Conservation (phyloP, 2,113 vertebrate genomes). For the Pomatorhinus ruficollis region DNA sequence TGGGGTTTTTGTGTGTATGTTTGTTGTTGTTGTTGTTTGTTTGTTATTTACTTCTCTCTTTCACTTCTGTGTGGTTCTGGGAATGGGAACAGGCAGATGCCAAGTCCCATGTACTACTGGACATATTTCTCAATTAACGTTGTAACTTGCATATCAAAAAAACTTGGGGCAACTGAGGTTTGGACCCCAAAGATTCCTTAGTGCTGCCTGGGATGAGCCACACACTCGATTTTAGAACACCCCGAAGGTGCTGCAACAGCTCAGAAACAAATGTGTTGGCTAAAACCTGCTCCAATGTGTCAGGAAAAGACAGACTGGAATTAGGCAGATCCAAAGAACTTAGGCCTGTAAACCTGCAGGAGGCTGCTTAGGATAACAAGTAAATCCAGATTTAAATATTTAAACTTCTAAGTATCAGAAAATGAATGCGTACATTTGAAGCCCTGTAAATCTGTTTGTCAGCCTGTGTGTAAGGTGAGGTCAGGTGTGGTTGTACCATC, state of each 20-base stretch:
- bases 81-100: neutral
- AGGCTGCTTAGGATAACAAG: conserved; percentile 61
- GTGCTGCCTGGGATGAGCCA: neutral
- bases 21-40: too few species aligned
- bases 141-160: neutral
- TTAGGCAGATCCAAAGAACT: conserved; percentile 26
- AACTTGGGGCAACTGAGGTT: neutral
- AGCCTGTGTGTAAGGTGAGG: neutral
- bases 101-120: neutral
- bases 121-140: neutral
- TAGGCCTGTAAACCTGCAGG: conserved; percentile 58
- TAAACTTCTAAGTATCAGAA: conserved; percentile 34
- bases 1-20: too few species aligned
- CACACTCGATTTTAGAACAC: neutral
- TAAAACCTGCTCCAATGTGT: neutral
- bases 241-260: neutral
- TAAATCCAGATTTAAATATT: conserved; percentile 66
- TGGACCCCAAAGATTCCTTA: neutral
- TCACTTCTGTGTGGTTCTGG: neutral
- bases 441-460: neutral
- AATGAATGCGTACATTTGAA: neutral
- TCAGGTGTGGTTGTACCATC: neutral
- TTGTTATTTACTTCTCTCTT: neutral
- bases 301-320: neutral
- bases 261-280: neutral